These are phyloP conservation scores for Urocitellus parryii DNA, from an alignment of 2,113 vertebrate genomes.

Conservation along the genomic window DNA sequence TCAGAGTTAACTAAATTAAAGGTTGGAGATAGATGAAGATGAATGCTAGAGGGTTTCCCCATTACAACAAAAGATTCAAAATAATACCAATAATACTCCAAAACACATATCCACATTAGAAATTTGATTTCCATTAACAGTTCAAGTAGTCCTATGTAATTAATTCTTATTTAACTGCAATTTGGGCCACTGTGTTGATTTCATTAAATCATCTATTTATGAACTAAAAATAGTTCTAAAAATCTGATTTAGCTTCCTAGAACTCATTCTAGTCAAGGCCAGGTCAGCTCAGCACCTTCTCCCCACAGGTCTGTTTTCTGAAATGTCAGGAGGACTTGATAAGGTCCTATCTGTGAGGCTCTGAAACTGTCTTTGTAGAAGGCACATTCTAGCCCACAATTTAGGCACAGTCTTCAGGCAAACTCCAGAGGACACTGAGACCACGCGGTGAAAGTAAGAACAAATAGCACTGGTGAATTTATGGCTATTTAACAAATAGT, in stretches of 20 bases:
- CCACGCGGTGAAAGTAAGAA: neutral
- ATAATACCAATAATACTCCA: neutral
- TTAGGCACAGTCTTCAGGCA: neutral
- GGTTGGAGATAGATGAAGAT: neutral
- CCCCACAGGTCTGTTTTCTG: neutral
- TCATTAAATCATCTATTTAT: conserved; percentile 11
- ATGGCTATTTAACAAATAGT: neutral
- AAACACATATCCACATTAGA: conserved; percentile 9
- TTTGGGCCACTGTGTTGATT: neutral
- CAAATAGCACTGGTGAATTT: neutral
- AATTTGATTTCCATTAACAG: neutral
- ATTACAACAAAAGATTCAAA: neutral
- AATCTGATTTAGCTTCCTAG: neutral
- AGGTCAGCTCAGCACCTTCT: neutral
- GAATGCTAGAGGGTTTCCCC: neutral
- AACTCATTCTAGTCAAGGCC: neutral
- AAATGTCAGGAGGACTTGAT: neutral
- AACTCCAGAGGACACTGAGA: neutral
- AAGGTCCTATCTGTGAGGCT: neutral
- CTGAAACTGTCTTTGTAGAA: neutral
- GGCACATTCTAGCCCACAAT: neutral
- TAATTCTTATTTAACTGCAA: neutral
- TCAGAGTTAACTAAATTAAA: neutral
- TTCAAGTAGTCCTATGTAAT: neutral
- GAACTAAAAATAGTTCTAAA: neutral